phyloP scores from a whole-genome alignment of 1,140 invertebrate species.

The Antheraea pernyi region DNA sequence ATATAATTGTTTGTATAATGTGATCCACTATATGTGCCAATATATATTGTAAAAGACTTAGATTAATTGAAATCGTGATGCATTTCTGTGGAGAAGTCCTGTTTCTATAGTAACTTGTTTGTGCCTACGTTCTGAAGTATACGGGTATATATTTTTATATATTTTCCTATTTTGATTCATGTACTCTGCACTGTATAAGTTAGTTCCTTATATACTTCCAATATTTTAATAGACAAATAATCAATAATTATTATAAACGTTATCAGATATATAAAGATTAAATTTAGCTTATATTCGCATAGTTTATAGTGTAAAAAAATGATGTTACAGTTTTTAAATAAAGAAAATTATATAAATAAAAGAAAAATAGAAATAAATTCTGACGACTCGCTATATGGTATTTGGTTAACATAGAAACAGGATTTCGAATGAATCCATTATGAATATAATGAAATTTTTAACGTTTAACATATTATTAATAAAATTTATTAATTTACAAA shows the following conservation, averaged over 20 bases:
- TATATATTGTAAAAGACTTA: not conserved
- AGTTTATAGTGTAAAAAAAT: too few relatives aligned
- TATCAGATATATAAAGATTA: too few relatives aligned
- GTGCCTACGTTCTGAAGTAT: too few relatives aligned
- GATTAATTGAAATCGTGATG: not conserved
- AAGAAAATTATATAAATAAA: not conserved
- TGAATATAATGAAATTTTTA: slow-evolving; percentile 49
- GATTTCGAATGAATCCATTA: slow-evolving; percentile 22
- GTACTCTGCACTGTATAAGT: too few relatives aligned
- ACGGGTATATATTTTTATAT: too few relatives aligned
- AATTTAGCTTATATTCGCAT: too few relatives aligned
- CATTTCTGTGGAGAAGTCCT: not conserved
- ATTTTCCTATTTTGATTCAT: too few relatives aligned
- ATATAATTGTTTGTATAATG: not conserved
- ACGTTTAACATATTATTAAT: slow-evolving; percentile 50
- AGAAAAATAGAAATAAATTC: not conserved
- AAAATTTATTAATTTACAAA: slow-evolving; percentile 49
- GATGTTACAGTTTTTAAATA: too few relatives aligned
- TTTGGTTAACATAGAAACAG: slow-evolving; percentile 1
- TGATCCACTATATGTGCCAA: slow-evolving; percentile 2
- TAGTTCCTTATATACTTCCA: too few relatives aligned
- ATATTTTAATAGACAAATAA: too few relatives aligned
- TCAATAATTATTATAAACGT: too few relatives aligned
- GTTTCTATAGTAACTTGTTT: not conserved
- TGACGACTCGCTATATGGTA: not conserved